A percentile compares a stretch with the other conserved stretches of the same genome.
Evolutionary conservation across 2,797 vertebrate species (phyloP).

Genomic region (Decapterus maruadsi): DNA sequence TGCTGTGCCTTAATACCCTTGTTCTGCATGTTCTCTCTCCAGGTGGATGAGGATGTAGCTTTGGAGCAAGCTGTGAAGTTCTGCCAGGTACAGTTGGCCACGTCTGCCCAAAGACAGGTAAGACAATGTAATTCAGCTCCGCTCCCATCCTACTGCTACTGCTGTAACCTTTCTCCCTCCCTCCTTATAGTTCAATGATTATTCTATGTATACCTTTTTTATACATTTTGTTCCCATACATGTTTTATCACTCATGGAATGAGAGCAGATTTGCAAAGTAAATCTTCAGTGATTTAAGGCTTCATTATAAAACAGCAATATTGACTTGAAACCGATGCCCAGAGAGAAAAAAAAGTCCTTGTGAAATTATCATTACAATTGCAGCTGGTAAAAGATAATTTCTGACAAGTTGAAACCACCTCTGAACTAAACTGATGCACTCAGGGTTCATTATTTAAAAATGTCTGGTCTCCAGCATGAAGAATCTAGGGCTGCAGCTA

Average conservation of each 20-base stretch:
- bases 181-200: not conserved
- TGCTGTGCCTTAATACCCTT: slow-evolving; percentile 22
- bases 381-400: not conserved
- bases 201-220: not conserved
- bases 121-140: slow-evolving; percentile 32
- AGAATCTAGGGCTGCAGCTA: too few species aligned
- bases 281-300: not conserved
- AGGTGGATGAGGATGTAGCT: slow-evolving; percentile 98
- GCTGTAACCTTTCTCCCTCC: not conserved
- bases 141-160: slow-evolving; percentile 9
- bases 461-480: not conserved
- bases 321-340: not conserved
- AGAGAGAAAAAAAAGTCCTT: not conserved
- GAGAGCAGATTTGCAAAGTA: not conserved
- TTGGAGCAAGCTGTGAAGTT: slow-evolving; percentile 99
- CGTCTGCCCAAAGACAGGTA: slow-evolving; percentile 97
- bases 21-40: slow-evolving; percentile 52
- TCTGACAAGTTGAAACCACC: not conserved
- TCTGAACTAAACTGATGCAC: not conserved
- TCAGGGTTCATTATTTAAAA: not conserved
- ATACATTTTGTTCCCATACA: not conserved
- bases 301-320: not conserved
- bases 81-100: slow-evolving; percentile 96
- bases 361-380: not conserved
- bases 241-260: not conserved